Evolutionary conservation across 2,797 vertebrate genomes (phyloP).

Genomic region (Liasis olivaceus): DNA sequence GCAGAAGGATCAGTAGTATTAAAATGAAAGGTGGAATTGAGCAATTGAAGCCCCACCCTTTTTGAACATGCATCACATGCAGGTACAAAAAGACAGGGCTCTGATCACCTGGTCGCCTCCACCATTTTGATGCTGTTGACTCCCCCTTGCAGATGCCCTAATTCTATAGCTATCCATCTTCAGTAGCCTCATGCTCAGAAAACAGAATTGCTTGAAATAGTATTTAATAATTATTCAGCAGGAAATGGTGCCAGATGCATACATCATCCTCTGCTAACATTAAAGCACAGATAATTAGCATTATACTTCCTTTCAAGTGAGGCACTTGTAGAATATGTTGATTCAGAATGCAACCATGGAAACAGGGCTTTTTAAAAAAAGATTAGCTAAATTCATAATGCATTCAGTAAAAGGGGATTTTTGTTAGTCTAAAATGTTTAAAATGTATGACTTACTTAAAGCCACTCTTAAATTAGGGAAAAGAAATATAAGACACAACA

Average conservation of each 20-base stretch:
- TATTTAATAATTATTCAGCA: background rate
- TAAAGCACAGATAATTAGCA: background rate
- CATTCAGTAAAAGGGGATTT: background rate
- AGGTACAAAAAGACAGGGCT: background rate
- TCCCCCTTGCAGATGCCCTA: background rate
- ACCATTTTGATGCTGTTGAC: background rate
- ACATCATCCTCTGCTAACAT: background rate
- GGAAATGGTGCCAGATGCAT: background rate
- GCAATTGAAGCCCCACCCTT: background rate
- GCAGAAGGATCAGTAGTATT: background rate
- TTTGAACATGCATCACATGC: background rate
- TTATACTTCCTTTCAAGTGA: background rate
- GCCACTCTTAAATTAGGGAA: background rate
- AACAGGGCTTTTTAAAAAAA: background rate
- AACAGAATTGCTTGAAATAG: background rate
- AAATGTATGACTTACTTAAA: background rate
- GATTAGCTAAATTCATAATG: background rate
- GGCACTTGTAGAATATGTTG: background rate
- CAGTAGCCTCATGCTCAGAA: background rate
- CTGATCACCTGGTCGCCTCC: background rate
- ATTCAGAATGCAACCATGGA: slow-evolving; percentile 11
- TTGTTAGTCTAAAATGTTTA: background rate
- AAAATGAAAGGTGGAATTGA: background rate
- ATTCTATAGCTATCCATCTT: background rate
- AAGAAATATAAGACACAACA: background rate